phyloP scores from a whole-genome alignment of 2,113 vertebrate species.

The Gulo gulo region DNA sequence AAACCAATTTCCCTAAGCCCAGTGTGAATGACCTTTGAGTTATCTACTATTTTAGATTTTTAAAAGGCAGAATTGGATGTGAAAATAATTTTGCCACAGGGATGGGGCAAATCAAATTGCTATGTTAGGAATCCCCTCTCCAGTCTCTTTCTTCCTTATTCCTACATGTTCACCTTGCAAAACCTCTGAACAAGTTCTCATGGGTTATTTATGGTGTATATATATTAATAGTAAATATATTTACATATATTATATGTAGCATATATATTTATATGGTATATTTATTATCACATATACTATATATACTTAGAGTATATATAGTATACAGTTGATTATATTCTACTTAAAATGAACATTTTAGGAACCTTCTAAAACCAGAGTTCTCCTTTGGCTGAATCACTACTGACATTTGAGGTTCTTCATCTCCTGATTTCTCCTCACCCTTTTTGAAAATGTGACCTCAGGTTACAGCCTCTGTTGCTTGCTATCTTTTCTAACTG shows the following conservation, averaged over 20 bases:
- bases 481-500: not conserved
- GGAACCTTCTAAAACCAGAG: not conserved
- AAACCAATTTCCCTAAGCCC: not conserved
- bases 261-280: not conserved
- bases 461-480: not conserved
- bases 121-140: not conserved
- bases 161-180: not conserved
- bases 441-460: not conserved
- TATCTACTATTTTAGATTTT: not conserved
- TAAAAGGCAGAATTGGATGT: not conserved
- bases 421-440: not conserved
- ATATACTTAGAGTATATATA: not conserved
- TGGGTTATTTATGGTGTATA: not conserved
- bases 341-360: not conserved
- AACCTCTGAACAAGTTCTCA: not conserved
- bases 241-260: not conserved
- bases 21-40: not conserved
- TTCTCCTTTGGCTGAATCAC: not conserved
- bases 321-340: not conserved
- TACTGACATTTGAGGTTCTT: not conserved
- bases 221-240: not conserved
- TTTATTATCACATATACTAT: not conserved
- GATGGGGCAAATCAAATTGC: not conserved
- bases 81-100: conserved; percentile 1
- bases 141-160: not conserved